phyloP scores from a whole-genome alignment of 2,113 vertebrate species.

The Trichomycterus rosablanca region DNA sequence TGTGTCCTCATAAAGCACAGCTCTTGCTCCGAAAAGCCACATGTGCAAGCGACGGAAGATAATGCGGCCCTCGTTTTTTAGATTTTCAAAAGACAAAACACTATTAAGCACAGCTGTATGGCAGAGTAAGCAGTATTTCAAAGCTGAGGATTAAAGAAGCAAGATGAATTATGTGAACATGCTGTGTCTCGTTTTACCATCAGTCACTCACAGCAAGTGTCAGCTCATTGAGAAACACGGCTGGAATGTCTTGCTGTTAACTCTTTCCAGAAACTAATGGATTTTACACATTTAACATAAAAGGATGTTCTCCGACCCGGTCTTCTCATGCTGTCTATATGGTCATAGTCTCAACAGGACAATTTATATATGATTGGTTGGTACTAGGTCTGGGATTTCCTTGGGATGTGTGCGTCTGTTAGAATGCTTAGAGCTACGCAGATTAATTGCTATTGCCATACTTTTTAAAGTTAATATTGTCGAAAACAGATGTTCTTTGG shows the following conservation, averaged over 20 bases:
- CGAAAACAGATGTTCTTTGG: too few species aligned
- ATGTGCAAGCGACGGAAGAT: background rate
- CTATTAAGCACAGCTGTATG: background rate
- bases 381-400: too few species aligned
- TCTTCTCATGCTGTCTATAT: too few species aligned
- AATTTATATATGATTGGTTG: too few species aligned
- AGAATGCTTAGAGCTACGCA: too few species aligned
- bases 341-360: too few species aligned
- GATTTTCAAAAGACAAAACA: slow-evolving; percentile 7
- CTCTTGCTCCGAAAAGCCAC: too few species aligned
- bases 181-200: slow-evolving; percentile 2
- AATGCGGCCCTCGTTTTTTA: background rate
- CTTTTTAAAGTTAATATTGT: too few species aligned
- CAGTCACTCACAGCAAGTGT: background rate
- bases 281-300: background rate
- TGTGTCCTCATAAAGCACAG: background rate
- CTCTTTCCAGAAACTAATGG: slow-evolving; percentile 1
- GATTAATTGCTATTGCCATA: too few species aligned
- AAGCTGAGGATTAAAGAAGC: slow-evolving; percentile 16
- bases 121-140: slow-evolving; percentile 12
- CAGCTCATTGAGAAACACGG: slow-evolving; percentile 8
- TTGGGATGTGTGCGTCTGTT: too few species aligned
- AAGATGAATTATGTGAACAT: slow-evolving; percentile 37
- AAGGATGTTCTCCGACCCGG: slow-evolving; percentile 2
- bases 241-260: background rate